Evolutionary conservation across 2,888 invertebrate genomes (phyloP), one percentile per base, ranked within the genome.

Genomic region (Ligdia adustata): DNA sequence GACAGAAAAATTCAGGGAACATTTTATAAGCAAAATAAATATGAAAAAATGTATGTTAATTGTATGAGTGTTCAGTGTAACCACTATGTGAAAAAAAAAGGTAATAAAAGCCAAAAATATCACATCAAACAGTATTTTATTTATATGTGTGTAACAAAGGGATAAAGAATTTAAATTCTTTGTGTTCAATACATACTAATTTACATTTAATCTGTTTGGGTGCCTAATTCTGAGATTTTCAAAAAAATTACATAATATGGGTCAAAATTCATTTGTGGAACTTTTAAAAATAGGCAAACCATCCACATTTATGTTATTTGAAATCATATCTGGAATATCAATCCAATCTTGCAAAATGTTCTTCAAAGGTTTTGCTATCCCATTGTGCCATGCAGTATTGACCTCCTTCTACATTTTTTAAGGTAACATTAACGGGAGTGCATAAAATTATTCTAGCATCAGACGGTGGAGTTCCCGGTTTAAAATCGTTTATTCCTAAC

Each of bases 221-320:
- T 60, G 58, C 1, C 40, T 4, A n/a, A 38, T n/a, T 3, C 18
- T 14, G 6, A 29, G 24, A 12, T 7, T 45, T 42, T 53, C 51
- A 22, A 12, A 33, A 14, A 58, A 29, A 20, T 45, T 58, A 7
- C 42, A 46, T 2, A 60, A 14, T 13, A 60, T 56, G 4, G 60
- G 60, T 55, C 60, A 60, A 28, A 60, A 55, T 38, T 57, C 41
- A 9, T 50, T 18, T n/a, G 52, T 54, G 0, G 55, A 55, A 22
- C 55, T 57, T 20, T 60, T 60, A 18, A 43, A 50, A 5, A 57
- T 51, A n/a, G 60, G 55, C 1, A 60, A 33, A 14, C 60, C 57
- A 13, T 60, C 57, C 3, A 60, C 11, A 45, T 60, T 60, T 2
- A 60, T 16, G 46, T 55, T 55, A 7, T 56, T 9, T 9, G 9